Percentiles rank a stretch among this genome's conserved stretches.
phyloP scores from a whole-genome alignment of 2,888 invertebrate genomes.

The Agriotes lineatus region DNA sequence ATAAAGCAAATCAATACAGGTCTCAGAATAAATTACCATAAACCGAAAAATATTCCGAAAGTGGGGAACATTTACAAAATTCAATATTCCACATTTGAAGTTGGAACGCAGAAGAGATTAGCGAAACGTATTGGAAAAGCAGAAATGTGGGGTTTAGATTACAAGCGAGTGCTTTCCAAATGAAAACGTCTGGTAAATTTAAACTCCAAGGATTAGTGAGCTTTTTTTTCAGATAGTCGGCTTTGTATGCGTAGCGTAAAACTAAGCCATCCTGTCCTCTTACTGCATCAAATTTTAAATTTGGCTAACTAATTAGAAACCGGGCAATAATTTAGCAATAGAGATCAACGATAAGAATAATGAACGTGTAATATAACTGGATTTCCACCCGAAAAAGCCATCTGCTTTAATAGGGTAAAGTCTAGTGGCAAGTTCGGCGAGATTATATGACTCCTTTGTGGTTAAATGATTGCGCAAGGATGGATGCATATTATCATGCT shows the following conservation, averaged over 20 bases:
- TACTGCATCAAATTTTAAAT: too few species aligned
- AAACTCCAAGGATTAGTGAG: background rate
- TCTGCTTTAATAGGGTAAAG: background rate
- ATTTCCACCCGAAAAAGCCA: background rate
- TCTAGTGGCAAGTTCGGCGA: background rate
- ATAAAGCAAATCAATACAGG: constrained; percentile 17
- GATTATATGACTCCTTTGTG: background rate
- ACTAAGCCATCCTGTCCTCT: too few species aligned
- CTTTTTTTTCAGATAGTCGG: too few species aligned
- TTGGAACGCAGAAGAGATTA: constrained; percentile 1
- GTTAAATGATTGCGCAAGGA: background rate
- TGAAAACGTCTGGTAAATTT: background rate
- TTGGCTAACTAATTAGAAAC: too few species aligned
- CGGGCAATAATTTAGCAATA: too few species aligned
- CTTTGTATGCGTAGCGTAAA: too few species aligned
- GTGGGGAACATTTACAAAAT: constrained; percentile 12
- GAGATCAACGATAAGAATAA: too few species aligned
- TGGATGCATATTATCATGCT: background rate
- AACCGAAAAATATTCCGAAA: constrained; percentile 17
- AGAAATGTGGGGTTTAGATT: constrained; percentile 6
- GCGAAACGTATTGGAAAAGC: constrained; percentile 13
- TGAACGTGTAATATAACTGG: background rate
- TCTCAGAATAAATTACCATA: constrained; percentile 23
- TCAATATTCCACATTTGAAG: constrained; percentile 16
- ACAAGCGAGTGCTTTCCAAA: constrained; percentile 6